phyloP scores from a whole-genome alignment of 2,113 vertebrate species.

The Psittacula cyanocephala region DNA sequence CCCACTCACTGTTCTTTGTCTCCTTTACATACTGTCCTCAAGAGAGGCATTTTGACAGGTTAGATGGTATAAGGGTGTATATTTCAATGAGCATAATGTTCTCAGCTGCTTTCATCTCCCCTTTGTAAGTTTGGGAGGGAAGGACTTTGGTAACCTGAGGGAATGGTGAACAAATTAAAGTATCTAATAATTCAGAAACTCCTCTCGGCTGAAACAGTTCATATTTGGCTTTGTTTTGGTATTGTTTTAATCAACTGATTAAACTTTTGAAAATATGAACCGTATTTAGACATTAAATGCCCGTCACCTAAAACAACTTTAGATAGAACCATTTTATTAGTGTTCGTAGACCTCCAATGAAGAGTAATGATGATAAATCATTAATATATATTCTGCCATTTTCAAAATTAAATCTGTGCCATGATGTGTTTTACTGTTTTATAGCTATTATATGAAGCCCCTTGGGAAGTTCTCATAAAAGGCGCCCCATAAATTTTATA shows the following conservation, averaged over 20 bases:
- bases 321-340: conserved; percentile 44
- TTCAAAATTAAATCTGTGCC: conserved; percentile 69
- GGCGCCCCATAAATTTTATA: conserved; percentile 48
- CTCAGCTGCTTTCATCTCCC: not conserved
- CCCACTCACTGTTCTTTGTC: not conserved
- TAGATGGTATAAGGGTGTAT: not conserved
- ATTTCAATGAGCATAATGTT: not conserved
- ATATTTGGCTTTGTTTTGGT: not conserved
- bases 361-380: conserved; percentile 55
- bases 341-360: conserved; percentile 16
- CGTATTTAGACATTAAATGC: conserved; percentile 2
- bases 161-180: not conserved
- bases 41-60: not conserved
- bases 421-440: conserved; percentile 47
- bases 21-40: not conserved
- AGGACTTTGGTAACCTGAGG: not conserved
- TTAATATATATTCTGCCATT: conserved; percentile 64
- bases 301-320: conserved; percentile 22
- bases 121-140: not conserved
- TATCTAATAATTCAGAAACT: not conserved
- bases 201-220: not conserved
- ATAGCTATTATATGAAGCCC: conserved; percentile 46
- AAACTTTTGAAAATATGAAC: not conserved
- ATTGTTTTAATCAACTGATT: conserved; percentile 1
- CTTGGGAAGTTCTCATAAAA: conserved; percentile 61